Evolutionary conservation across 2,888 invertebrate genomes (phyloP).

Genomic region (Lepidocyrtinus sp.): DNA sequence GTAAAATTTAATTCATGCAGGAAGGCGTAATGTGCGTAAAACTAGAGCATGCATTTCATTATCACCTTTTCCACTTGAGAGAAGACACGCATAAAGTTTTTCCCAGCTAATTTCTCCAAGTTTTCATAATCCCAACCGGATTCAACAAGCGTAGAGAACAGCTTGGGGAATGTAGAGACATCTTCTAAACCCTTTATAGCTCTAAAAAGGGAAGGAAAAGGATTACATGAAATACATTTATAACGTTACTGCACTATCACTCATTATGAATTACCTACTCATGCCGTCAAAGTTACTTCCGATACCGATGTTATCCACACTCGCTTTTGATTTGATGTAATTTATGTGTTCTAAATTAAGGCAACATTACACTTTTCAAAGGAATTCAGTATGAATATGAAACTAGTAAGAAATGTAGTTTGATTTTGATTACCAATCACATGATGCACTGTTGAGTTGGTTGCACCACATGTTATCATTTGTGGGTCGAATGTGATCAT

Average conservation of each 20-base stretch:
- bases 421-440: conserved; percentile 72
- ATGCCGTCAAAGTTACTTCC: conserved; percentile 67
- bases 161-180: conserved; percentile 71
- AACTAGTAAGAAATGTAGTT: neutral
- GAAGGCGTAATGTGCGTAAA: conserved; percentile 17
- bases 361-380: neutral
- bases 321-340: conserved; percentile 59
- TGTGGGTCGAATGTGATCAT: conserved; percentile 73
- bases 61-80: conserved; percentile 64
- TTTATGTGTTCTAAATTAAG: conserved; percentile 64
- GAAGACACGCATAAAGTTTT: conserved; percentile 71
- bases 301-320: conserved; percentile 66
- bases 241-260: too few species aligned
- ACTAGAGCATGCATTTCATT: neutral
- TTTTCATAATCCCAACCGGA: conserved; percentile 71
- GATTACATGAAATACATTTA: neutral
- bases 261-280: conserved; percentile 62
- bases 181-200: conserved; percentile 71
- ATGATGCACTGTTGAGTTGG: conserved; percentile 71
- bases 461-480: conserved; percentile 71
- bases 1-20: neutral
- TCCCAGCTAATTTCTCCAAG: conserved; percentile 71
- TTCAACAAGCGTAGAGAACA: conserved; percentile 71
- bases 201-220: conserved; percentile 59
- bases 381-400: neutral